Evolutionary conservation across 2,888 invertebrate genomes (phyloP), one percentile per base, ranked within the genome.

Genomic region (Dolichomitus sp.): DNA sequence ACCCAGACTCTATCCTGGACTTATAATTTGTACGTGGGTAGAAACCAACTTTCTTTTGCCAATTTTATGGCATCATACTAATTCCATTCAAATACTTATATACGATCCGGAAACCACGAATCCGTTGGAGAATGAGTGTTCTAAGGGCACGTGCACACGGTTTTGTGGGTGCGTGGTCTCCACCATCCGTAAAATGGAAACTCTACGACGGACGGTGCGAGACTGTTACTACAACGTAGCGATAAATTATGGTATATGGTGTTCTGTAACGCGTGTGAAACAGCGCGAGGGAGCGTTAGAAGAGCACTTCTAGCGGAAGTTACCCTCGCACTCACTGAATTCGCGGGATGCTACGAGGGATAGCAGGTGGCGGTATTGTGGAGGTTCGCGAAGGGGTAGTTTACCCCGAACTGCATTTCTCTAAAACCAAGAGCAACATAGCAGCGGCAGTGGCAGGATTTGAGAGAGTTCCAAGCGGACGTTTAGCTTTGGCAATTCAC

Each of bases 401-500:
- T 83, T 61, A 65, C 42, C 80, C 63, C 54, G 57, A 27, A 68
- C 70, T 69, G 75, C 69, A 77, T 83, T 80, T 80, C 72, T 77
- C 73, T 42, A 33, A 37, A 57, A 73, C 50, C 57, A 63, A 83
- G 48, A 77, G 73, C 72, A 45, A 79, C 75, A 66, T 65, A 76
- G 65, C 40, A 14, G 42, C 45, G 27, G 11, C 72, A 33, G 65
- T n/a, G n/a, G 48, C 61, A 50, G 70, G 45, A 63, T 77, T 54
- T 33, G 54, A 27, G 59, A 45, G 63, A 19, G 54, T 65, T 82
- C 78, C 70, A 63, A 78, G 73, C 69, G 69, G 57, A 78, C 79
- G 65, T 82, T 82, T 82, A 82, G 82, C 79, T 82, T 82, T 79
- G 59, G 75, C 79, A 83, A 83, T 83, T 83, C 79, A 79, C 82